Percentiles rank a stretch among this genome's conserved stretches.
These are phyloP conservation scores for Oligia strigilis DNA, from an alignment of 2,888 invertebrate species.

Conservation along the genomic window DNA sequence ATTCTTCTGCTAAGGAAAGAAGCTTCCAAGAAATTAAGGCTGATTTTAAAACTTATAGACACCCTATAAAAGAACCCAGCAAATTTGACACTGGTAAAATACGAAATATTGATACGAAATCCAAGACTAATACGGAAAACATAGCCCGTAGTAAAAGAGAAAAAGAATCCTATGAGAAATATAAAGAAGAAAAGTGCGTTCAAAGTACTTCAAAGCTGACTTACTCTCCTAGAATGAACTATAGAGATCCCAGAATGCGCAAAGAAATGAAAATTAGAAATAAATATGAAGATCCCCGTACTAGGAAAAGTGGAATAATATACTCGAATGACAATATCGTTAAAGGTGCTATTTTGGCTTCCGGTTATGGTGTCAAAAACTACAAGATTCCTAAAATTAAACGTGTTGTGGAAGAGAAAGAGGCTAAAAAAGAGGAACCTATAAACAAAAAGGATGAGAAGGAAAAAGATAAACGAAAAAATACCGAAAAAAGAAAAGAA, in stretches of 20 bases:
- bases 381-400: conserved; percentile 89
- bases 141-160: conserved; percentile 68
- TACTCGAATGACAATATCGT: conserved; percentile 86
- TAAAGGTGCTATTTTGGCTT: conserved; percentile 81
- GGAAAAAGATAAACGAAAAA: conserved; percentile 39
- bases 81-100: conserved; percentile 49
- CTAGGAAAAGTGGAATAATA: conserved; percentile 78
- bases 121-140: conserved; percentile 47
- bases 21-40: conserved; percentile 83
- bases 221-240: conserved; percentile 79
- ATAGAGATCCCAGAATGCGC: conserved; percentile 81
- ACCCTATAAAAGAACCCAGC: conserved; percentile 53
- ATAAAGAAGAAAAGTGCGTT: conserved; percentile 32
- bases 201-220: conserved; percentile 28
- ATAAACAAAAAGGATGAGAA: conserved; percentile 32
- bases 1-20: conserved; percentile 63
- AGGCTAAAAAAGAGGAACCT: conserved; percentile 45
- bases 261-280: conserved; percentile 58
- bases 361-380: conserved; percentile 86
- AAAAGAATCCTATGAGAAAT: conserved; percentile 63
- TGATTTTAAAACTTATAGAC: conserved; percentile 79
- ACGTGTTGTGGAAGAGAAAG: conserved; percentile 67
- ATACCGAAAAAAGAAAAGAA: conserved; percentile 38
- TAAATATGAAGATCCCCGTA: conserved; percentile 61
- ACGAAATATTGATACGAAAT: conserved; percentile 37